Conservation (phyloP, 2,797 vertebrate species). For the Sitta carolinensis region DNA sequence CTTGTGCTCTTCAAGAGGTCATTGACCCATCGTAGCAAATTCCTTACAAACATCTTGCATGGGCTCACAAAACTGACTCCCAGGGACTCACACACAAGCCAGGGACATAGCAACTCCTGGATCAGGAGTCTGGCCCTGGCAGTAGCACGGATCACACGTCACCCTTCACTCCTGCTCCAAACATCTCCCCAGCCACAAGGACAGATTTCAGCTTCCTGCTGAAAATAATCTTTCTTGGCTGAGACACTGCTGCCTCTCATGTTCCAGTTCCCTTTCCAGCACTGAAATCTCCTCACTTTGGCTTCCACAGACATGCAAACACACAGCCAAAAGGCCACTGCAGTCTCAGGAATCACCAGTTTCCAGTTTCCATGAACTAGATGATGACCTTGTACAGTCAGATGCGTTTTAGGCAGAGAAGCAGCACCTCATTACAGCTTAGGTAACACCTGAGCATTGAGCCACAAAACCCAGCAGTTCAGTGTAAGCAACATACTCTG, state of each 20-base stretch:
- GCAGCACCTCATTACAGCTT: constrained; percentile 22
- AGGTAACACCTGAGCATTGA: constrained; percentile 4
- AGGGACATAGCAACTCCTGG: neutral
- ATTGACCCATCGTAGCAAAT: neutral
- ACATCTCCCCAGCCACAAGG: neutral
- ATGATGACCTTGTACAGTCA: neutral
- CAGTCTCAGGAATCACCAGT: constrained; percentile 69
- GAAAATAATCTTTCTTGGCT: constrained; percentile 14
- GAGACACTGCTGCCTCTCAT: neutral
- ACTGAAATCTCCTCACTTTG: constrained; percentile 18
- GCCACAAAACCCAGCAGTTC: neutral
- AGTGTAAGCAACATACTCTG: constrained; percentile 35
- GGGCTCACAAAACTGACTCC: constrained; percentile 10
- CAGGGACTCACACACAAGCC: neutral
- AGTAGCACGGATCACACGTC: neutral
- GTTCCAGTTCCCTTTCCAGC: constrained; percentile 13
- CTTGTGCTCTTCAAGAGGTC: constrained; percentile 29
- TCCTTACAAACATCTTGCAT: neutral
- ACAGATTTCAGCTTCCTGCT: neutral
- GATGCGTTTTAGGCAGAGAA: neutral
- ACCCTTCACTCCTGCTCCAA: neutral
- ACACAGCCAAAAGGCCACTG: constrained; percentile 40
- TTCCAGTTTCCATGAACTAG: constrained; percentile 12
- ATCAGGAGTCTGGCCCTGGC: neutral
- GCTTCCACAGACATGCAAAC: constrained; percentile 33